Percentiles rank a stretch among this genome's conserved stretches.
These are phyloP conservation scores for Danaus chrysippus DNA, from an alignment of 2,888 invertebrate species.

Conservation along the genomic window DNA sequence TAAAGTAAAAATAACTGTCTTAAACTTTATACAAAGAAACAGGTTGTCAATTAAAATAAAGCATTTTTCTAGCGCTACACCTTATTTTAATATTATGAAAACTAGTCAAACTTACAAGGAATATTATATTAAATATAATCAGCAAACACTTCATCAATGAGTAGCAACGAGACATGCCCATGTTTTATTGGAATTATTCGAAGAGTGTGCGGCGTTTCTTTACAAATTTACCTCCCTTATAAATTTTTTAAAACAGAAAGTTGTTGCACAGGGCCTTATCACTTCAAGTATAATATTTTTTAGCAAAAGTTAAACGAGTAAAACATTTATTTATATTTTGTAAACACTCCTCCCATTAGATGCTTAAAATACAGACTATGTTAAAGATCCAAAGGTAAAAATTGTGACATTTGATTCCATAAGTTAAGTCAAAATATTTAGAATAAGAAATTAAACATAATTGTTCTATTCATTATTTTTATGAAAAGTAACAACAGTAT, in stretches of 20 bases:
- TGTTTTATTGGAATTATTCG: conserved; percentile 41
- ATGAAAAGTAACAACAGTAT: no score
- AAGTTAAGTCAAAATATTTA: background rate
- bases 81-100: no score
- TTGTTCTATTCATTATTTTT: no score
- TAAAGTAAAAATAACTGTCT: no score
- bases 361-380: background rate
- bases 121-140: conserved; percentile 84
- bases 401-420: background rate
- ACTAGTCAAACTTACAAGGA: conserved; percentile 80
- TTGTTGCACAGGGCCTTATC: no score
- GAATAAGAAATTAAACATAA: no score
- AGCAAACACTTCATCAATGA: conserved; percentile 85
- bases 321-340: conserved; percentile 26
- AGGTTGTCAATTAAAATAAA: no score
- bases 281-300: background rate
- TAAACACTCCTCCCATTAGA: conserved; percentile 20
- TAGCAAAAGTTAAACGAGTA: background rate
- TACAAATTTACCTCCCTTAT: background rate
- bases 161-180: conserved; percentile 86
- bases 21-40: no score
- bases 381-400: background rate
- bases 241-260: no score
- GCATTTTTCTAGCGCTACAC: no score
- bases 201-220: background rate